These are phyloP conservation scores for Cheilosia impressa DNA, from an alignment of 2,888 invertebrate species.

Conservation along the genomic window DNA sequence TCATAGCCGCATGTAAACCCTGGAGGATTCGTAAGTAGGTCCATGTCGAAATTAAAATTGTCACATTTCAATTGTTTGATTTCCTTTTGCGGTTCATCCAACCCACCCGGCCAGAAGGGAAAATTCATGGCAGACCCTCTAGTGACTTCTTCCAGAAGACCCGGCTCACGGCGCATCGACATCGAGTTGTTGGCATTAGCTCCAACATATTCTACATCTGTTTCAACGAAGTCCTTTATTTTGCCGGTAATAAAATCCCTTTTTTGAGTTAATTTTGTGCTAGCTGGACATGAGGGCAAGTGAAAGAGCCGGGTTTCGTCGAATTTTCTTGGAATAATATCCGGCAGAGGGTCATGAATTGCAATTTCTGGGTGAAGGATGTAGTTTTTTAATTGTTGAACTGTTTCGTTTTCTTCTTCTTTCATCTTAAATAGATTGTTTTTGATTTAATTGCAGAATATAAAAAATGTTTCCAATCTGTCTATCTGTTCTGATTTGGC, in stretches of 20 bases:
- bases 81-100: conserved; percentile 85
- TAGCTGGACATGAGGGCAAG: conserved; percentile 79
- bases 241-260: conserved; percentile 91
- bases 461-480: neutral
- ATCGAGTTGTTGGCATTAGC: conserved; percentile 89
- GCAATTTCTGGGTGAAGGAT: conserved; percentile 81
- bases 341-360: conserved; percentile 81
- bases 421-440: conserved; percentile 16
- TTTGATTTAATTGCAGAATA: neutral
- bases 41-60: conserved; percentile 83
- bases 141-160: conserved; percentile 88
- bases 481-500: neutral
- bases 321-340: conserved; percentile 80
- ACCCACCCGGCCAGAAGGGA: conserved; percentile 95
- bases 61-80: conserved; percentile 83
- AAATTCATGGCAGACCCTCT: conserved; percentile 91
- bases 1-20: conserved; percentile 87
- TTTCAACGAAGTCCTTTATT: conserved; percentile 88
- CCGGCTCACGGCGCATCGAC: conserved; percentile 91
- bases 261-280: conserved; percentile 81
- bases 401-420: conserved; percentile 62
- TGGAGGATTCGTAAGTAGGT: conserved; percentile 86
- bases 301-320: conserved; percentile 80
- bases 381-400: conserved; percentile 79
- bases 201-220: conserved; percentile 85